These are phyloP conservation scores for Argopecten irradians DNA, from an alignment of 1,140 invertebrate genomes.

Conservation along the genomic window DNA sequence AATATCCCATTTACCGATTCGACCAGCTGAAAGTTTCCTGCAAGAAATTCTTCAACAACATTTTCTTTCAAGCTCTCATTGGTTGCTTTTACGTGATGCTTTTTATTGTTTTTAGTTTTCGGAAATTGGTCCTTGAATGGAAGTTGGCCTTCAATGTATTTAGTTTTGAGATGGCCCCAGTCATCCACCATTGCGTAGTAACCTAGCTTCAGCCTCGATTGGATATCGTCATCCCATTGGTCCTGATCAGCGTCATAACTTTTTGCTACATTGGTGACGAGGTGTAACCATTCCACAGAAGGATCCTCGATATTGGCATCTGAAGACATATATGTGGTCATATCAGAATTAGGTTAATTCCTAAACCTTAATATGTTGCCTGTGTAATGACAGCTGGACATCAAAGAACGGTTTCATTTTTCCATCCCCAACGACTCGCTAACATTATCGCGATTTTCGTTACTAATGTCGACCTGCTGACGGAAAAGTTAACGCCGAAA, in stretches of 20 bases:
- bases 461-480: no score
- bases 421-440: no score
- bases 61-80: not conserved
- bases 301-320: not conserved
- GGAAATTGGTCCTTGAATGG: not conserved
- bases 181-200: not conserved
- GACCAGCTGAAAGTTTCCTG: not conserved
- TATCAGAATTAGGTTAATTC: no score
- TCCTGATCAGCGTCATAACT: not conserved
- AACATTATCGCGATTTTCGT: no score
- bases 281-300: not conserved
- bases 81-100: not conserved
- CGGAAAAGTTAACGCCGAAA: no score
- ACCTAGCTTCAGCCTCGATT: not conserved
- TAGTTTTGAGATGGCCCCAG: not conserved
- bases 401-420: no score
- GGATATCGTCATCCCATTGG: not conserved
- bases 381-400: no score
- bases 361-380: no score
- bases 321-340: not conserved
- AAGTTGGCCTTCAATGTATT: not conserved
- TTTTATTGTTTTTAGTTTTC: not conserved
- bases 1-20: not conserved
- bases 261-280: not conserved
- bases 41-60: not conserved